Percentiles rank a stretch among this genome's conserved stretches.
phyloP scores from a whole-genome alignment of 2,797 vertebrate species.

The Ataeniobius toweri region DNA sequence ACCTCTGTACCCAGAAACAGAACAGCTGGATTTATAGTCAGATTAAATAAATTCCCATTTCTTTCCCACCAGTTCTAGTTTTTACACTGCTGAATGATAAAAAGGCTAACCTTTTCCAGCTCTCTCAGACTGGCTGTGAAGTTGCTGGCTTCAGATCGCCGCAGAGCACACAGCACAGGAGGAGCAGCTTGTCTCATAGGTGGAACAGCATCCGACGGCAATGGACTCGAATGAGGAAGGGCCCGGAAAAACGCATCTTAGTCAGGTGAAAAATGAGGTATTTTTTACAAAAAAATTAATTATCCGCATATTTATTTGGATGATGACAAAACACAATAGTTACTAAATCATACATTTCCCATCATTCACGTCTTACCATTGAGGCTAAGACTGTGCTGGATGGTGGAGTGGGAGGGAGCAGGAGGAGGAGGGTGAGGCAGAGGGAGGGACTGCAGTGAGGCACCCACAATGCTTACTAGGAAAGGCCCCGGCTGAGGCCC shows the following conservation, averaged over 20 bases:
- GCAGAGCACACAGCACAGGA: constrained; percentile 85
- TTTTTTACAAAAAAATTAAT: not conserved
- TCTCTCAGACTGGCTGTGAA: constrained; percentile 94
- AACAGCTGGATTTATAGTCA: not conserved
- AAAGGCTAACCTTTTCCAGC: constrained; percentile 87
- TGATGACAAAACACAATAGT: not conserved
- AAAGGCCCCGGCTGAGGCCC: constrained; percentile 93
- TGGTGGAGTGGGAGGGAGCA: constrained; percentile 91
- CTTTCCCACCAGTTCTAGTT: not conserved
- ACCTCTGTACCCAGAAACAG: not conserved
- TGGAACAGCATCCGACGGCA: constrained; percentile 67
- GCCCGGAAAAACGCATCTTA: constrained; percentile 83
- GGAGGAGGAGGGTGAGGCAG: constrained; percentile 94
- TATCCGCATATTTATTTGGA: not conserved
- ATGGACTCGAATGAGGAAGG: constrained; percentile 74
- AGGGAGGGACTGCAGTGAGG: constrained; percentile 95
- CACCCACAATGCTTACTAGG: constrained; percentile 92
- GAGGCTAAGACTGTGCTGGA: constrained; percentile 89
- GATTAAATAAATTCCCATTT: not conserved
- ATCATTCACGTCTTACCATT: constrained; percentile 73
- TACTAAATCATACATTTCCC: not conserved
- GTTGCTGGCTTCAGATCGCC: constrained; percentile 89
- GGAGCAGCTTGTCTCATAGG: constrained; percentile 71
- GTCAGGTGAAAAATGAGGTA: constrained; percentile 3
- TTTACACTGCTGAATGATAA: not conserved